Evolutionary conservation across 2,797 vertebrate species (phyloP), one percentile per base, ranked within the genome.

Genomic region (Macropodus opercularis): DNA sequence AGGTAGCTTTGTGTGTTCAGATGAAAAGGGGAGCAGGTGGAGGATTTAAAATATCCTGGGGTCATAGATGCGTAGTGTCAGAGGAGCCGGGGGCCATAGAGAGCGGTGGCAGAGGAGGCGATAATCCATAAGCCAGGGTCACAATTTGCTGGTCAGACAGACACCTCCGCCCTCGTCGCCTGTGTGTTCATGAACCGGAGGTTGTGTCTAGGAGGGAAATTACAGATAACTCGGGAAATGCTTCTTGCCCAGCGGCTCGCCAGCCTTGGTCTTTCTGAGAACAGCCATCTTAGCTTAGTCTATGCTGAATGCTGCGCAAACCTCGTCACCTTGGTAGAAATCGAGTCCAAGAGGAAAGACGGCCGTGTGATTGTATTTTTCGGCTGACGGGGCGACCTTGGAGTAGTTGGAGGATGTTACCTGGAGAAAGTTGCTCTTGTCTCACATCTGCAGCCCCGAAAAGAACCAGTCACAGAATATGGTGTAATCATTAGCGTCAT

Each of bases 271-370:
- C 18, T 44, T 32, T 21, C 22, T 17, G 5, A 31, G 31, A 75
- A 63, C 26, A 54, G 22, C 22, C 50, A 60, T 7, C 43, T 6
- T 13, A n/a, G 41, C 49, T 63, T 50, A 35, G 48, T 50, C 14
- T 26, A 31, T 42, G 42, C 43, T 27, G 19, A 43, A 50, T 43
- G 11, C 15, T 8, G 42, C 40, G 10, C 18, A 38, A 38, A 17
- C 36, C 36, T 17, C 15, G 42, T 67, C 70, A 57, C 59, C 54
- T 61, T 55, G 38, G 54, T 65, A 39, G 13, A 72, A 19, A 66
- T n/a, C 18, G 8, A 39, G 40, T 24, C n/a, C n/a, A 46, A 63
- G 35, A 36, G 2, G 12, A 71, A 56, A 42, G 15, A 63, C 50
- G 31, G 22, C 18, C 13, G 22, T 32, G 27, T 65, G 43, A 66